Evolutionary conservation across 2,113 vertebrate species (phyloP), one percentile per base, ranked within the genome.

Genomic region (Alosa alosa): DNA sequence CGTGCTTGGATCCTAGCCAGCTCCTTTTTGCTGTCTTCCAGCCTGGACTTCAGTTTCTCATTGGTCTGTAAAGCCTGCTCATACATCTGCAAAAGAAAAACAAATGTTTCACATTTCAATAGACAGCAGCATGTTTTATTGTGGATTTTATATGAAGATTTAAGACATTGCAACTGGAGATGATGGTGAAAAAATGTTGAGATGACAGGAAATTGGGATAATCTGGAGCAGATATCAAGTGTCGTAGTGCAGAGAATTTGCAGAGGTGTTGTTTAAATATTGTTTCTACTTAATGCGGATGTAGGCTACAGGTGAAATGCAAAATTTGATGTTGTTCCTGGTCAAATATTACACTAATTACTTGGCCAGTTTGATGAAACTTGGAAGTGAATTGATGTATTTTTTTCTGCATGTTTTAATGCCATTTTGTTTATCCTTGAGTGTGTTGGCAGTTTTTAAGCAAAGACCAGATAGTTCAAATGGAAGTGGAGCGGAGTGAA

Each of bases 51-150:
- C 82, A 99, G 95, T 87, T 96, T 97, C 81, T 97, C 96, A 91
- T 99, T 99, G 89, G 97, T 97, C 0, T 95, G 92, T 88, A 97
- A 92, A 64, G 97, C 97, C 0, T 95, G 95, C 91, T 98, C 97
- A 0, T 98, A 98, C 52, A 99, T 94, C 97, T 99, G 89, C 17
- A 90, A 90, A 85, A 31, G 31, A 31, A 4, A 64, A 39, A 25
- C 18, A 10, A 39, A 6, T 64, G 22, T 36, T 75, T 36, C 7
- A 68, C 7, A 25, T 4, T 9, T 6, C 18, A 52, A 84, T 46
- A 15, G 31, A 39, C 15, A 13, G 11, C 31, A 78, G 11, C 72
- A 18, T 68, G 64, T 25, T 68, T 64, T 68, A 68, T 68, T 31
- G n/a, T 68, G 64, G 64, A 31, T 31, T 31, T 25, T 57, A 20